Evolutionary conservation across 2,888 invertebrate genomes (phyloP), one percentile per base, ranked within the genome.

Genomic region (Byasa hedistus): DNA sequence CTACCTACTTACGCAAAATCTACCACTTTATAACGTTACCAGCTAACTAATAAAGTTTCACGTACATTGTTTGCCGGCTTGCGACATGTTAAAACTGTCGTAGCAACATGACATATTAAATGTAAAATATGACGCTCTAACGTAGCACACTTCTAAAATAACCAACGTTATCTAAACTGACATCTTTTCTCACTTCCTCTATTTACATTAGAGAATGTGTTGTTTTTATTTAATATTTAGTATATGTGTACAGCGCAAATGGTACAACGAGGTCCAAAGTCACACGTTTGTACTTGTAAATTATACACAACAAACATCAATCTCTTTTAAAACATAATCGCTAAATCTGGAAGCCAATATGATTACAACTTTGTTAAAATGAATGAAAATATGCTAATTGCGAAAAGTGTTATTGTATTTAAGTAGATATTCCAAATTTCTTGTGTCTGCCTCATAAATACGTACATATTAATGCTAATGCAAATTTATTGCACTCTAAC

Each of bases 71-170:
- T 63, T 55, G 56, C 23, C 56, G 48, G 17, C 55, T 22, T 56
- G 61, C 22, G n/a, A 39, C 63, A 19, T 58, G 55, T 48, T 55
- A 44, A 66, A 65, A 60, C 65, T 56, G 55, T 54, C 56, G 56
- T 63, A 59, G 59, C 66, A 59, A 56, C 66, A 51, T 66, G 66
- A 62, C 63, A 63, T 51, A 63, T 68, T 57, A 64, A 61, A 64
- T 54, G 57, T 54, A 60, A 64, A 54, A 64, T 64, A 64, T 61
- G 54, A 64, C 61, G 60, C 60, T 22, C 39, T 54, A 61, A 57
- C 58, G 57, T 32, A 52, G 57, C 57, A 61, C 24, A 64, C 57
- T 64, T 52, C 32, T 52, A 57, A 61, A 57, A 59, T 61, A 61
- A 51, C 61, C 56, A 48, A 22, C 51, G 27, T 23, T 51, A 66